Base-by-base conservation (phyloP, 2,888 invertebrate genomes). In the Candidula unifasciata region DNA sequence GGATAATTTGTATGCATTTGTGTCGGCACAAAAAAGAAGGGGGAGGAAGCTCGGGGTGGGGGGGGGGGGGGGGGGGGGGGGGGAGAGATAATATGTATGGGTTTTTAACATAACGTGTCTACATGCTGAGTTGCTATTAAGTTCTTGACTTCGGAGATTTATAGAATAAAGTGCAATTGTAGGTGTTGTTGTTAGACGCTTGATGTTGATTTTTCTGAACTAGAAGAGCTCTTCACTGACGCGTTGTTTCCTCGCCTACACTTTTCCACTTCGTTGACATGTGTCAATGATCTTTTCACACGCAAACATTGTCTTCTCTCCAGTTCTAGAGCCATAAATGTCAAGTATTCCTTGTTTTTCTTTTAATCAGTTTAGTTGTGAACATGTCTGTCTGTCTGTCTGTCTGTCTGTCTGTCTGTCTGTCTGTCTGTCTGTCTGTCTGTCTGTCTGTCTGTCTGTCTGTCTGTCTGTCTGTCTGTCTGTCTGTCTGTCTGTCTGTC, bases 381-480 rank as follows among this genome's bases (percentile, higher is more conserved):
- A 2, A 35, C n/a, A 33, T 33, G n/a, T 13, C 35, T 33, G n/a
- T 13, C 71, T 71, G 3, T 60, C 60, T 60, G n/a, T 60, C 60
- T 60, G n/a, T 60, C 60, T 60, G n/a, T 60, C 60, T 60, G n/a
- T 60, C 60, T 66, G 27, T 66, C 66, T 66, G 27, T 66, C 66
- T 66, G 27, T 66, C 66, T 66, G 27, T 66, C 66, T 66, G 27
- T 66, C 66, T 66, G 27, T 66, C 66, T 66, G 27, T 66, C 66
- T 66, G 27, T 66, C 66, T 66, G 27, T 66, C 66, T 66, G 27
- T 66, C 66, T 66, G 27, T 66, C 66, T 66, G 27, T 66, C 66
- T 66, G 27, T 66, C 66, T 66, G 27, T 66, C 66, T 66, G 27
- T 66, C 66, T 66, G 27, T 66, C 66, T 66, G 27, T 66, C 66